These are phyloP conservation scores for Paratrypauchen microcephalus DNA, from an alignment of 2,797 vertebrate species.

Conservation along the genomic window DNA sequence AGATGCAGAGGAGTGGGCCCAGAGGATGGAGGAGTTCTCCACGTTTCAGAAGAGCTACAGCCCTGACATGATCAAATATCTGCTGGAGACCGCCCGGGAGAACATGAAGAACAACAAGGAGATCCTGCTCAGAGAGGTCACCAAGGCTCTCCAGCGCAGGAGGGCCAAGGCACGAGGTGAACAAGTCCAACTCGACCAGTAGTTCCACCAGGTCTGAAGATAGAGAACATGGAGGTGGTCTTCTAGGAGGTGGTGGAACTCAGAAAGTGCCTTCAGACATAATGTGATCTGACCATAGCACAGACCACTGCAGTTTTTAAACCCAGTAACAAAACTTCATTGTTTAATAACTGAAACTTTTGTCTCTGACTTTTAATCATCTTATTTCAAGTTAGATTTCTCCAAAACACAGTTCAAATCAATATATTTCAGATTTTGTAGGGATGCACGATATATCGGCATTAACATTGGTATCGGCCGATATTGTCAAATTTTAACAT, in stretches of 20 bases:
- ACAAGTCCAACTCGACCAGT: not conserved
- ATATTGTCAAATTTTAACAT: too few species aligned
- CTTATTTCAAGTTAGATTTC: too few species aligned
- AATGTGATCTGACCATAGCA: too few species aligned
- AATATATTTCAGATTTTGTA: too few species aligned
- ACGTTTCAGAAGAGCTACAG: conserved; percentile 1
- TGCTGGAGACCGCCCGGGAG: not conserved
- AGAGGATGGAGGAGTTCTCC: conserved; percentile 9
- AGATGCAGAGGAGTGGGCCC: not conserved
- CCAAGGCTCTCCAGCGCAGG: conserved; percentile 18
- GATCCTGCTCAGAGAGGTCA: not conserved
- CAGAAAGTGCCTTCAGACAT: too few species aligned
- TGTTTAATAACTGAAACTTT: too few species aligned
- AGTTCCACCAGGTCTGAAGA: not conserved
- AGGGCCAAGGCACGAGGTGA: not conserved
- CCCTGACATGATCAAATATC: not conserved
- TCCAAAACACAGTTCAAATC: too few species aligned
- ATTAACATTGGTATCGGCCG: too few species aligned
- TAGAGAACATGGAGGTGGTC: not conserved
- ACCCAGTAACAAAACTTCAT: too few species aligned
- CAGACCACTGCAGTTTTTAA: too few species aligned
- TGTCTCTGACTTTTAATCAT: too few species aligned
- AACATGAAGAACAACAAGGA: conserved; percentile 8
- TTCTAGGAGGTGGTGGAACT: not conserved
- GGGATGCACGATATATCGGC: too few species aligned